Conservation (phyloP, 2,888 invertebrate genomes). For the Rambutsinella grinnellia region DNA sequence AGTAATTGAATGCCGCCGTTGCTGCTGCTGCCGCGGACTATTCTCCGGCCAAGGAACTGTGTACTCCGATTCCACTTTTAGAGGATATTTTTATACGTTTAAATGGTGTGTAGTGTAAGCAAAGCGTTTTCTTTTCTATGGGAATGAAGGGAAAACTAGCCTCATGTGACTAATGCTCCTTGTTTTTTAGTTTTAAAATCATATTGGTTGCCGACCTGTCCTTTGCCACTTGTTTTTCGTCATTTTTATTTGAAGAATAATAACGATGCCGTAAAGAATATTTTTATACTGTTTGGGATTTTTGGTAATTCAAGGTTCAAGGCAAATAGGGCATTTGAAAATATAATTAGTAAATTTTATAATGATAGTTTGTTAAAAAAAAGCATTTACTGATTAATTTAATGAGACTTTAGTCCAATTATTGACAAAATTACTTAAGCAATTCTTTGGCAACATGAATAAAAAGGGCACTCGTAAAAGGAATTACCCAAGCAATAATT, state of each 20-base stretch:
- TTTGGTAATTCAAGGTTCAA: no score
- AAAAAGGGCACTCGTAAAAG: constrained; percentile 24
- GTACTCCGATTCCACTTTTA: background rate
- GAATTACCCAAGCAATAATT: constrained; percentile 53
- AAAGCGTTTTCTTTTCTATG: background rate
- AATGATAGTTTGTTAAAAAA: no score
- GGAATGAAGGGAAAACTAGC: background rate
- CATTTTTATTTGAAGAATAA: no score
- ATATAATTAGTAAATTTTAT: no score
- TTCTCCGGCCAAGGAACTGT: background rate
- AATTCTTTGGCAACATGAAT: no score
- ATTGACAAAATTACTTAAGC: background rate
- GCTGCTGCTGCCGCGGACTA: constrained; percentile 52
- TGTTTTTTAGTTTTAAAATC: background rate
- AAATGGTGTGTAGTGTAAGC: background rate
- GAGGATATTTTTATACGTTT: background rate
- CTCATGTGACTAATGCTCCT: background rate
- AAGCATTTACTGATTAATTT: background rate
- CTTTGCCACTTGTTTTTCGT: no score
- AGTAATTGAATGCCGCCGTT: constrained; percentile 67
- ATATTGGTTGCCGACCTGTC: background rate
- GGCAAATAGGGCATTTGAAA: no score
- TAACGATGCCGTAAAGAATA: no score
- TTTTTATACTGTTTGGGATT: no score
- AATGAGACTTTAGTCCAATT: background rate